phyloP scores from a whole-genome alignment of 2,888 invertebrate genomes.

The Noctua janthe region DNA sequence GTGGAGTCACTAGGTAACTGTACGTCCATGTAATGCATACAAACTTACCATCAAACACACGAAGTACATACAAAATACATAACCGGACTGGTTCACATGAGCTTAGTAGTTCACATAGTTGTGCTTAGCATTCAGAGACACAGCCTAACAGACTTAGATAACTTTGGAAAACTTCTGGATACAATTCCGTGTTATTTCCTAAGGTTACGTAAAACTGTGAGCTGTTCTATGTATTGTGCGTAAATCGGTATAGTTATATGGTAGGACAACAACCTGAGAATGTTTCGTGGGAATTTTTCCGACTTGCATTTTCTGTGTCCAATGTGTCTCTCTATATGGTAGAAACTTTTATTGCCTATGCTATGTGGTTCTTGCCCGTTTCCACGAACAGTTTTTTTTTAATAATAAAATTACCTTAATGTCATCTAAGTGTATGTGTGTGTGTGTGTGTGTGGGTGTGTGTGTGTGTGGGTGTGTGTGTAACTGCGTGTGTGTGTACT shows the following conservation, averaged over 20 bases:
- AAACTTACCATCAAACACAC: constrained; percentile 30
- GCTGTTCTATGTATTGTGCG: neutral
- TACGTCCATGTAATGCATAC: constrained; percentile 48
- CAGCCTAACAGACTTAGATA: constrained; percentile 45
- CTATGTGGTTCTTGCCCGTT: neutral
- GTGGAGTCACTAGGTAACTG: constrained; percentile 46
- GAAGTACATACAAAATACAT: constrained; percentile 38
- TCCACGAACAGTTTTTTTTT: neutral
- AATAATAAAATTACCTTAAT: too few species aligned
- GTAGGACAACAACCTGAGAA: neutral
- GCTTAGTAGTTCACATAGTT: neutral
- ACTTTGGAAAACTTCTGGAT: constrained; percentile 40
- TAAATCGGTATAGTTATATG: neutral
- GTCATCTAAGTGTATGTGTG: too few species aligned
- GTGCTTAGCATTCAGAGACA: constrained; percentile 45
- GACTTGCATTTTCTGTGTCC: constrained; percentile 25
- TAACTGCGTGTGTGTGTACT: too few species aligned
- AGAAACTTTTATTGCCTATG: neutral
- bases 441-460: too few species aligned
- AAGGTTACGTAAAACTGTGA: constrained; percentile 37
- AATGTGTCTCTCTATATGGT: neutral
- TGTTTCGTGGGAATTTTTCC: constrained; percentile 14
- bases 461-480: too few species aligned
- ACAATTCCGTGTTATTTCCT: constrained; percentile 36
- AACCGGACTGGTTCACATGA: constrained; percentile 52